Base-by-base conservation (phyloP, 2,797 vertebrate species). In the Morus bassanus region DNA sequence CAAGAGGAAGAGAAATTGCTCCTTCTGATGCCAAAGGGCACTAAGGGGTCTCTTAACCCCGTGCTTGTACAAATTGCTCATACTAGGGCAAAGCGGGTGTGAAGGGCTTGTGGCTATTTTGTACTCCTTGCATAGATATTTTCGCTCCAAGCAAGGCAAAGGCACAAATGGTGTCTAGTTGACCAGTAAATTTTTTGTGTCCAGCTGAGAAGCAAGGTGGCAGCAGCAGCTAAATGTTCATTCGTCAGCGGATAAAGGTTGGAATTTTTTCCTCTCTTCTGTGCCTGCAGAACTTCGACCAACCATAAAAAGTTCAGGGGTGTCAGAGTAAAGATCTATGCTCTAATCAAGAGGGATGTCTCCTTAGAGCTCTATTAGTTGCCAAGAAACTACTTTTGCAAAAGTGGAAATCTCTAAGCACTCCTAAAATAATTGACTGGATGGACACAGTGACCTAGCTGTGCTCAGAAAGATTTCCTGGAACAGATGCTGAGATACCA, bases 311-410 rank as follows among this genome's bases (percentile, higher is more conserved):
- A 79, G 69, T 85, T 92, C 84, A 85, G 89, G 73, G 77, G 81
- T 94, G 93, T 95, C 94, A 93, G 88, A 76, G 85, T 95, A 91
- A 96, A 95, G 91, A 97, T 96, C 74, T 95, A 87, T 86, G 96
- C 86, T 86, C 91, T 97, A 87, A 96, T 97, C 85, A 95, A 95
- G 93, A 97, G 96, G 96, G 96, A 97, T 95, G 79, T 31, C 95
- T 97, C 96, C 97, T 97, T 94, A 78, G 97, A 96, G 92, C 94
- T 95, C 95, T 80, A 25, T 93, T 91, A 95, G 95, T 78, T 97
- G 97, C 97, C 97, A 98, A 97, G 97, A 97, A 97, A 96, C 88
- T 97, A 96, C 97, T 98, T 97, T 77, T 94, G 83, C 96, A 95
- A 70, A 94, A 97, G 97, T 76, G 92, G 91, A 97, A 97, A 95